Conservation (phyloP, 2,113 vertebrate genomes). For the Lagopus leucura region DNA sequence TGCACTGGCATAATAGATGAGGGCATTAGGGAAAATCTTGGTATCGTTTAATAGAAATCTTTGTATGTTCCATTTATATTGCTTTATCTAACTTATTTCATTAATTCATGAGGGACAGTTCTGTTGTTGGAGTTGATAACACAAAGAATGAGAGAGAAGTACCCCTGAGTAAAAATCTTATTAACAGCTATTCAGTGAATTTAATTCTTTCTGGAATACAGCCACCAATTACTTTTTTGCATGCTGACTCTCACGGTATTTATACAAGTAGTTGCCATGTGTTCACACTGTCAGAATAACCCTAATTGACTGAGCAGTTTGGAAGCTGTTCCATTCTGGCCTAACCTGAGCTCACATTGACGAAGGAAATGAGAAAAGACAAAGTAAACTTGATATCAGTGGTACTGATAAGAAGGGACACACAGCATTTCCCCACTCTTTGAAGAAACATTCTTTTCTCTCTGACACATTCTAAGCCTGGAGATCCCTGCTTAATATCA, state of each 20-base stretch:
- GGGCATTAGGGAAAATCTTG: conserved; percentile 32
- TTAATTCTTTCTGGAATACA: conserved; percentile 75
- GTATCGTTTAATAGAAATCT: conserved; percentile 74
- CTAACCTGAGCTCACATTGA: not conserved
- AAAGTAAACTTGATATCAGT: not conserved
- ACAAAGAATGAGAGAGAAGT: not conserved
- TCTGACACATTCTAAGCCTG: not conserved
- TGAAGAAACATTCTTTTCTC: not conserved
- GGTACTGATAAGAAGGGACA: not conserved
- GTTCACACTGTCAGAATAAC: conserved; percentile 16
- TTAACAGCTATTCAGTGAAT: conserved; percentile 71
- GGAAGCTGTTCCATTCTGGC: conserved; percentile 20
- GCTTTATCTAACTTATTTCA: conserved; percentile 73
- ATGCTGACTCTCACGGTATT: conserved; percentile 50
- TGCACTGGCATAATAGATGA: conserved; percentile 27
- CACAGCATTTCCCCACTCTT: not conserved
- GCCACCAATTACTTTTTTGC: conserved; percentile 65
- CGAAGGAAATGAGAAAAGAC: not conserved
- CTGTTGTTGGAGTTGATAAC: conserved; percentile 64
- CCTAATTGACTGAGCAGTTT: conserved; percentile 59
- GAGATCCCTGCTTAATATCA: not conserved
- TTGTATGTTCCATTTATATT: conserved; percentile 68
- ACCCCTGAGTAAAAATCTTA: conserved; percentile 70
- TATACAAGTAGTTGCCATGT: conserved; percentile 42
- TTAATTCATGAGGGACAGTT: conserved; percentile 65